A percentile compares a stretch with the other conserved stretches of the same genome.
phyloP scores from a whole-genome alignment of 2,888 invertebrate species.

The Lasioglossum oenotherae region DNA sequence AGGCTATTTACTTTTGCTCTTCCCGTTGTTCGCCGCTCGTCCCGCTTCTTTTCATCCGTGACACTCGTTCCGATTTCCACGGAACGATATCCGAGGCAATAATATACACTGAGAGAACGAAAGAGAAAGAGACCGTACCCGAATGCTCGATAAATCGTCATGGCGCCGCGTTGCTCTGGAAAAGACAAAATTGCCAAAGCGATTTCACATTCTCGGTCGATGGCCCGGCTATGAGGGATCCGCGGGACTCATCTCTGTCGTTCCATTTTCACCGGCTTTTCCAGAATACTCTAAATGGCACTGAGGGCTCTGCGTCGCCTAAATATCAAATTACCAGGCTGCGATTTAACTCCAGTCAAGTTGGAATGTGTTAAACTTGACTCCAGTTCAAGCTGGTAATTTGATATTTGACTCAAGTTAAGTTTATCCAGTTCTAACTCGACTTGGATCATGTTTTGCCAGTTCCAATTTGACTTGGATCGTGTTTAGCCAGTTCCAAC shows the following conservation, averaged over 20 bases:
- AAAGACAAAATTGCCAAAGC: background rate
- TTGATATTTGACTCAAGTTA: background rate
- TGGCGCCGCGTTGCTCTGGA: background rate
- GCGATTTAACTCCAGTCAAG: background rate
- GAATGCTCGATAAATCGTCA: conserved; percentile 36
- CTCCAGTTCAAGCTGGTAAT: background rate
- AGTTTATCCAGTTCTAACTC: background rate
- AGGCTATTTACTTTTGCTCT: conserved; percentile 43
- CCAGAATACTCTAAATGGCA: background rate
- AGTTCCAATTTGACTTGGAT: background rate
- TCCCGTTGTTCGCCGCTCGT: background rate
- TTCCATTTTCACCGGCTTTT: background rate
- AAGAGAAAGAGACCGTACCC: background rate
- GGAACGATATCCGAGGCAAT: conserved; percentile 41
- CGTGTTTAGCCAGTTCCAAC: too few species aligned
- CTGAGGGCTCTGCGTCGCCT: background rate
- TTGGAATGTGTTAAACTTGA: background rate
- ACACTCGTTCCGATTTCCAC: conserved; percentile 1
- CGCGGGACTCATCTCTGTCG: background rate
- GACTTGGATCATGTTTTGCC: background rate
- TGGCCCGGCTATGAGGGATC: background rate
- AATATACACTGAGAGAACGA: conserved; percentile 23
- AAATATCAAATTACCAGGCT: background rate
- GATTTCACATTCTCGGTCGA: background rate
- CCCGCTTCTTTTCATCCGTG: background rate